These are phyloP conservation scores for Tachypleus tridentatus DNA, from an alignment of 1,140 invertebrate species.

Conservation along the genomic window DNA sequence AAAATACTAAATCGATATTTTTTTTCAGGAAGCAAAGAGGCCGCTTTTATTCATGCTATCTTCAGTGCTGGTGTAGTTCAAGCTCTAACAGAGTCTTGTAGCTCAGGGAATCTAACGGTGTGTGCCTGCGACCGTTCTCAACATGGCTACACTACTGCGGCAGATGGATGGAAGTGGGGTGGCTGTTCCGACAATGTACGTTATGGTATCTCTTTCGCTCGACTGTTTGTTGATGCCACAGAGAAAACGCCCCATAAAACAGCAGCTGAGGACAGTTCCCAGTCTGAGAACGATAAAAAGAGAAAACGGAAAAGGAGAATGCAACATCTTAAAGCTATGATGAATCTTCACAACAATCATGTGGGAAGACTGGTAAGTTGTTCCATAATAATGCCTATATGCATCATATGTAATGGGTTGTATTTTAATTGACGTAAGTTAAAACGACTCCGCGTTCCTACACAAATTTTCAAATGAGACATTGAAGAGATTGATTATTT, in stretches of 20 bases:
- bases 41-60: slow-evolving; percentile 53
- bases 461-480: too few relatives aligned
- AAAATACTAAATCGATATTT: neutral
- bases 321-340: slow-evolving; percentile 38
- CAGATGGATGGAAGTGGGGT: slow-evolving; percentile 53
- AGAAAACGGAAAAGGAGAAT: slow-evolving; percentile 27
- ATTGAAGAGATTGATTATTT: too few relatives aligned
- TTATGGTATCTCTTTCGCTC: slow-evolving; percentile 45
- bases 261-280: too few relatives aligned
- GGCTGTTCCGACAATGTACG: slow-evolving; percentile 53
- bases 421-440: too few relatives aligned
- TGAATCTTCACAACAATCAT: slow-evolving; percentile 56
- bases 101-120: slow-evolving; percentile 49
- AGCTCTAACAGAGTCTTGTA: slow-evolving; percentile 50
- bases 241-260: slow-evolving; percentile 27
- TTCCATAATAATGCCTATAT: too few relatives aligned
- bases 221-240: slow-evolving; percentile 48
- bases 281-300: too few relatives aligned
- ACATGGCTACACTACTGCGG: slow-evolving; percentile 36
- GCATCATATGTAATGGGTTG: too few relatives aligned
- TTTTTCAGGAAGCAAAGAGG: slow-evolving; percentile 47
- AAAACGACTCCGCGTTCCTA: too few relatives aligned
- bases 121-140: slow-evolving; percentile 47
- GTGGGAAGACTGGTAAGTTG: slow-evolving; percentile 45
- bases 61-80: slow-evolving; percentile 53